phyloP scores from a whole-genome alignment of 2,113 vertebrate genomes.

The Stigmatopora argus region DNA sequence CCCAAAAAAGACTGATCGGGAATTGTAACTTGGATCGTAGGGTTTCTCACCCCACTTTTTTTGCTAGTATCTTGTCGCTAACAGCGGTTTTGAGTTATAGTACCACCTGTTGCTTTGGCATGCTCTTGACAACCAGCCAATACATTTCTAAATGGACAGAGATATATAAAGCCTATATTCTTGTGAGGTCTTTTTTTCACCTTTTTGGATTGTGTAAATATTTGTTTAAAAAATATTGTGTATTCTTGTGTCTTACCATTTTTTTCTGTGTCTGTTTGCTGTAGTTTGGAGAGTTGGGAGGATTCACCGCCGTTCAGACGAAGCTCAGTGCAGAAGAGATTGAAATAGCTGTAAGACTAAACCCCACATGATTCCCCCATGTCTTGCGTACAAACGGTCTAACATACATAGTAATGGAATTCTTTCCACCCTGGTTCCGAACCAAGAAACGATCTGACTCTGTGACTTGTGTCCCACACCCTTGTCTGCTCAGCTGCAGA shows the following conservation, averaged over 20 bases:
- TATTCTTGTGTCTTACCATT: background rate
- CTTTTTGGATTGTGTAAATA: background rate
- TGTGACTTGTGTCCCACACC: background rate
- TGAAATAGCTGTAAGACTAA: constrained; percentile 87
- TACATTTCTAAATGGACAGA: background rate
- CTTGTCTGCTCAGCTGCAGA: constrained; percentile 37
- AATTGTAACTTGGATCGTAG: background rate
- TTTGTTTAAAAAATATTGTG: background rate
- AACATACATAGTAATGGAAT: constrained; percentile 4
- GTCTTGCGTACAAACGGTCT: background rate
- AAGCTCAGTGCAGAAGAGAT: constrained; percentile 91
- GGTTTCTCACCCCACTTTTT: background rate
- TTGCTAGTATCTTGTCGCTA: background rate
- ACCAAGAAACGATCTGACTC: constrained; percentile 7
- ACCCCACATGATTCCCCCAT: background rate
- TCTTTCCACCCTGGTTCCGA: background rate
- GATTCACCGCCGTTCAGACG: constrained; percentile 90
- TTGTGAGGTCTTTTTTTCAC: background rate
- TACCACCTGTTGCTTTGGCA: background rate
- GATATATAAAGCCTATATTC: background rate
- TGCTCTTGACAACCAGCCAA: background rate
- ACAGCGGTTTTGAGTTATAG: background rate
- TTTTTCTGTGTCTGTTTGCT: constrained; percentile 16
- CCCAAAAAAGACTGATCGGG: background rate
- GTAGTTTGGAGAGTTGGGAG: constrained; percentile 95